Base-by-base conservation (phyloP, 1,140 invertebrate species). In the Bicyclus anynana region DNA sequence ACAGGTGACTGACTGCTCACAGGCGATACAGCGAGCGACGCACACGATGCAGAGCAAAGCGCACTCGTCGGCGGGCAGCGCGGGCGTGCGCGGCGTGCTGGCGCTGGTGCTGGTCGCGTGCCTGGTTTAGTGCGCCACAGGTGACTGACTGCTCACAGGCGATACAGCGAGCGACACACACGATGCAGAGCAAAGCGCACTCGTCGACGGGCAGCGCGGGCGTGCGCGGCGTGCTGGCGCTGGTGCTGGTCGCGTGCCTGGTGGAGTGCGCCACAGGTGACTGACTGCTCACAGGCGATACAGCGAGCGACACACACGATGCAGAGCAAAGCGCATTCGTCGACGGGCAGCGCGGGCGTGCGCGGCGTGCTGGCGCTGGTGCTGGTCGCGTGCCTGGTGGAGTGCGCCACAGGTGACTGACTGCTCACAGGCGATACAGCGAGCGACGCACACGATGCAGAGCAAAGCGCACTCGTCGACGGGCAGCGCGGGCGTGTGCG, bases 231-330 rank as follows among this genome's bases (percentile, higher is more conserved):
- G 17, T 69, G 3, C 38, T 74, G 12, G 21, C 56, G 4, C 53
- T 77, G n/a, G 37, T 74, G n/a, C 56, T 72, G 6, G 52, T 69
- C 51, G 49, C 71, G 6, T 74, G 72, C 17, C 55, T 74, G 12
- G 70, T 65, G 29, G 62, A 74, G 49, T 66, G 72, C 40, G 64
- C 72, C 46, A 63, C 74, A 64, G 74, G 74, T 74, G 62, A 62
- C 60, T 23, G 18, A 2, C 5, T 10, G 6, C 17, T 18, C 33
- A 23, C 7, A 4, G 23, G 3, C 23, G 7, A 23, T 23, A n/a
- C 23, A 7, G 23, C 23, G 23, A 23, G 3, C 2, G 23, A 23
- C 7, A 7, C 2, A 23, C 23, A 23, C n/a, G n/a, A n/a, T n/a
- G n/a, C n/a, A n/a, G n/a, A n/a, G n/a, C n/a, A n/a, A n/a, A n/a